These are phyloP conservation scores for Prosopocoilus inquinatus DNA, from an alignment of 2,888 invertebrate species.

Conservation along the genomic window DNA sequence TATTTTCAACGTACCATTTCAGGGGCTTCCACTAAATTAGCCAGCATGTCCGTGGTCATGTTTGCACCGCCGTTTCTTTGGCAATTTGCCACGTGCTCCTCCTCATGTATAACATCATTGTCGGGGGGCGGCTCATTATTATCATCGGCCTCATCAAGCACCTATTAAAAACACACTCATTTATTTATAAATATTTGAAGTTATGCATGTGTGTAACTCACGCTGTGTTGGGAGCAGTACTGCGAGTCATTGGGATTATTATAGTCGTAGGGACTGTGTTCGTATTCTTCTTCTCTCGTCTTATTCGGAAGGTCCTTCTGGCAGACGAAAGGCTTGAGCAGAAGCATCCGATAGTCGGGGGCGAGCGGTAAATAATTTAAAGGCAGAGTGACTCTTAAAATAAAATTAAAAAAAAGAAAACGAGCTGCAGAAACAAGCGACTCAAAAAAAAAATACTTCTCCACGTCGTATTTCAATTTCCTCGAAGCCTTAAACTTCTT, in stretches of 20 bases:
- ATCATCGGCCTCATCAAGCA: not conserved
- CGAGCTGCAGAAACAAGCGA: too few species aligned
- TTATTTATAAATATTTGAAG: not conserved
- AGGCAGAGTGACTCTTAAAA: conserved; percentile 23
- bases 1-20: conserved; percentile 7
- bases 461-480: too few species aligned
- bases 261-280: conserved; percentile 52
- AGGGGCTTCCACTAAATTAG: conserved; percentile 6
- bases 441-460: too few species aligned
- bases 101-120: not conserved
- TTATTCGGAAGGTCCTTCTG: conserved; percentile 13
- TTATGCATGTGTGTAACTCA: not conserved
- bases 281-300: conserved; percentile 7
- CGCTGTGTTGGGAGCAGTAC: conserved; percentile 46
- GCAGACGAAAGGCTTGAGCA: conserved; percentile 11
- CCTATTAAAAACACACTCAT: conserved; percentile 1
- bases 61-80: not conserved
- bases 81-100: not conserved
- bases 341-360: conserved; percentile 7
- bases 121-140: not conserved
- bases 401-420: conserved; percentile 5
- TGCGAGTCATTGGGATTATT: conserved; percentile 57
- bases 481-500: too few species aligned
- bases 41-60: conserved; percentile 1
- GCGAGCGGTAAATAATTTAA: not conserved